Base-by-base conservation (phyloP, 2,888 invertebrate species). In the Nezara viridula region DNA sequence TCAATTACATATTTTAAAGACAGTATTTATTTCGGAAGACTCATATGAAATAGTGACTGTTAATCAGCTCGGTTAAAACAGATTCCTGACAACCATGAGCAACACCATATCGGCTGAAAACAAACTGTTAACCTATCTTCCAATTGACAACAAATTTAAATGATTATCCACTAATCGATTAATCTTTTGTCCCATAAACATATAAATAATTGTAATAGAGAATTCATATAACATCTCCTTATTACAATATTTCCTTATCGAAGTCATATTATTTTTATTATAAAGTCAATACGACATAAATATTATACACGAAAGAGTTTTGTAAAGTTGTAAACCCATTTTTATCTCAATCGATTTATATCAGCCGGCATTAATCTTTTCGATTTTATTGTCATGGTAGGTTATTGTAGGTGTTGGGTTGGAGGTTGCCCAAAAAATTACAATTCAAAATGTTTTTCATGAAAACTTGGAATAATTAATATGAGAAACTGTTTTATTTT, bases 121-220 rank as follows among this genome's bases (percentile, higher is more conserved):
- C 55, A 55, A 55, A 86, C 32, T 52, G 37, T 52, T 55, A 55
- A 52, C 50, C 55, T 49, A 86, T 52, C 86, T 86, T 37, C 12
- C 21, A 86, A 86, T 52, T 47, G 50, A 49, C 50, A 86, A 86
- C 44, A 86, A 86, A 86, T 52, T 52, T 86, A 47, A 50, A 37
- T 27, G 2, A 86, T 50, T 86, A 16, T 86, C 40, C 19, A 50
- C 52, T 32, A 6, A 86, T 86, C 50, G 55, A 55, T 55, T 73
- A 0, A 1, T 73, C 21, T 37, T 32, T 19, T 19, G 5, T 73
- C 16, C 1, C 16, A 60, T 60, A 37, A 73, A 9, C 37, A 73
- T 37, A 37, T 7, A 37, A 37, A 32, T 73, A 19, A 73, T 16
- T 19, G 32, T 19, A 73, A 37, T 21, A 37, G 5, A 37, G 6